A percentile compares a stretch with the other conserved stretches of the same genome.
Conservation (phyloP, 1,140 invertebrate genomes). For the Pogonognathellus flavescens region DNA sequence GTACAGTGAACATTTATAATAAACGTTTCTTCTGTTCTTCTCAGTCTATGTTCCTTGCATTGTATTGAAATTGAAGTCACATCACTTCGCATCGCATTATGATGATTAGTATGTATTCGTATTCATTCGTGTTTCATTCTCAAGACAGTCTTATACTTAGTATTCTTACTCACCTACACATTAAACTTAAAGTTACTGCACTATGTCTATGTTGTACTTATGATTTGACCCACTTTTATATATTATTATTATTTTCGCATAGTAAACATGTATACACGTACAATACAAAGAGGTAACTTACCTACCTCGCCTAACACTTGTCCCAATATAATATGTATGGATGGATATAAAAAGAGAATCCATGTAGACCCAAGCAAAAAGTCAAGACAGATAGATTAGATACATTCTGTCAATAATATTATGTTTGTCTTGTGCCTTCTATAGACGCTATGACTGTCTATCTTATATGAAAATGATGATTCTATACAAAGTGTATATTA, state of each 20-base stretch:
- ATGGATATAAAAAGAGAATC: no score
- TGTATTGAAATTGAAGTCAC: slow-evolving; percentile 45
- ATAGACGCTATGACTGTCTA: no score
- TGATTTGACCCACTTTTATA: slow-evolving; percentile 46
- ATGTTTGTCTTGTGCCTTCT: background rate
- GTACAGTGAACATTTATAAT: slow-evolving; percentile 24
- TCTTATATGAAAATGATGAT: no score
- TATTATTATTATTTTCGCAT: background rate
- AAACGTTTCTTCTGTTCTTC: slow-evolving; percentile 21
- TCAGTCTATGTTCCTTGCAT: background rate
- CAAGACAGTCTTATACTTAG: slow-evolving; percentile 36
- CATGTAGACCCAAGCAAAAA: background rate
- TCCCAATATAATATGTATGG: no score
- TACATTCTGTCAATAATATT: background rate
- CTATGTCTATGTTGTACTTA: slow-evolving; percentile 14
- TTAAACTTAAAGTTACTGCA: slow-evolving; percentile 6
- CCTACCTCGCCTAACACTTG: background rate
- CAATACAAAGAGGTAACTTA: no score
- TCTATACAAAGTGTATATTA: no score
- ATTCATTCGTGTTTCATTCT: slow-evolving; percentile 49
- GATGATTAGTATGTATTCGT: slow-evolving; percentile 49
- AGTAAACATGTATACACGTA: slow-evolving; percentile 4
- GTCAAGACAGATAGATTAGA: background rate
- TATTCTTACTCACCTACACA: slow-evolving; percentile 26
- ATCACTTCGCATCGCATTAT: slow-evolving; percentile 43